A percentile compares a stretch with the other conserved stretches of the same genome.
Evolutionary conservation across 1,140 invertebrate species (phyloP).

Genomic region (Aphaenogaster rudis): DNA sequence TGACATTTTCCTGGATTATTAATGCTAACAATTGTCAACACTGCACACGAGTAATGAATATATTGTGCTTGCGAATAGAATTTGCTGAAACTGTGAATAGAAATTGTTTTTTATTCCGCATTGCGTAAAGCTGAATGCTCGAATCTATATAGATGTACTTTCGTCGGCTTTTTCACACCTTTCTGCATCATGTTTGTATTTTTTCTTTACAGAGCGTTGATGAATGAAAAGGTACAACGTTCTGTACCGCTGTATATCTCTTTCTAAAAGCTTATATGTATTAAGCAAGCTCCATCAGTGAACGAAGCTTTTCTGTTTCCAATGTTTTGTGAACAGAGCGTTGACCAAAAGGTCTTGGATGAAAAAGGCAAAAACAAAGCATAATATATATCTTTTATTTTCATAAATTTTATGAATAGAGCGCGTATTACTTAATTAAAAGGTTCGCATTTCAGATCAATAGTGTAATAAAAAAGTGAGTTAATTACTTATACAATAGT

Average conservation of each 20-base stretch:
- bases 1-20: conserved; percentile 15
- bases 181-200: neutral
- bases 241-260: neutral
- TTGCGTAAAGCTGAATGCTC: neutral
- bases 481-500: neutral
- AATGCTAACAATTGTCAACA: neutral
- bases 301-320: conserved; percentile 1
- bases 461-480: neutral
- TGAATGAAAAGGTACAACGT: neutral
- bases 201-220: neutral
- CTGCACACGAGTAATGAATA: neutral
- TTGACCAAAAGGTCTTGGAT: neutral
- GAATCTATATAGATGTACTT: neutral
- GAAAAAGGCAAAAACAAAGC: conserved; percentile 18
- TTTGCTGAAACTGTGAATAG: neutral
- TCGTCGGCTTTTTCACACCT: neutral
- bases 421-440: neutral
- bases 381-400: neutral
- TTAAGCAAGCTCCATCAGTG: neutral
- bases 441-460: neutral
- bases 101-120: neutral
- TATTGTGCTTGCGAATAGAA: neutral
- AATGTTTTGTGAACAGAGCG: neutral
- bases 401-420: neutral
- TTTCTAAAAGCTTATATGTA: conserved; percentile 7